Percentiles rank a stretch among this genome's conserved stretches.
These are phyloP conservation scores for Fundulus diaphanus DNA, from an alignment of 2,797 vertebrate species.

Conservation along the genomic window DNA sequence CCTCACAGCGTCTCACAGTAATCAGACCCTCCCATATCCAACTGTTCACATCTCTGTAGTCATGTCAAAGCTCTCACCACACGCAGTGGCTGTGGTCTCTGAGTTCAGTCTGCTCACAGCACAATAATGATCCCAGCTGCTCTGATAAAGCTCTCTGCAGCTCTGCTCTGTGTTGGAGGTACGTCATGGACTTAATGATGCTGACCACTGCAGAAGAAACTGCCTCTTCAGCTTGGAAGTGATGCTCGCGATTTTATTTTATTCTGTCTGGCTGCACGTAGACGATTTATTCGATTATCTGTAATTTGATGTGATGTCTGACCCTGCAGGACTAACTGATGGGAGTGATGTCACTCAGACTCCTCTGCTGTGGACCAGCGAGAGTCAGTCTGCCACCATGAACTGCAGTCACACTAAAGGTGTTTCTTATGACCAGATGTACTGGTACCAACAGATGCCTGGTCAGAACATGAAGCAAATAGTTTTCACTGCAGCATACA, in stretches of 20 bases:
- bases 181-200: neutral
- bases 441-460: constrained; percentile 61
- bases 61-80: no score
- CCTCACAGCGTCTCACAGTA: neutral
- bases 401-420: constrained; percentile 31
- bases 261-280: no score
- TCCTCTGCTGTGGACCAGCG: constrained; percentile 9
- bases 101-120: neutral
- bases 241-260: no score
- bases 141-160: neutral
- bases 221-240: neutral
- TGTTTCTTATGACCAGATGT: constrained; percentile 22
- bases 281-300: neutral
- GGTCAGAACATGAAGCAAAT: constrained; percentile 51
- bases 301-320: neutral
- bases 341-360: constrained; percentile 43
- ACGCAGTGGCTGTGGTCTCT: neutral
- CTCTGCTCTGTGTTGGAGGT: neutral
- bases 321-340: neutral
- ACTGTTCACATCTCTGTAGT: no score
- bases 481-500: constrained; percentile 22
- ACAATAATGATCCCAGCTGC: neutral
- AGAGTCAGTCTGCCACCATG: constrained; percentile 7
- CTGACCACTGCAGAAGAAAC: neutral
- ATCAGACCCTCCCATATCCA: neutral